These are phyloP conservation scores for Natator depressus DNA, from an alignment of 2,113 vertebrate species.

Conservation along the genomic window DNA sequence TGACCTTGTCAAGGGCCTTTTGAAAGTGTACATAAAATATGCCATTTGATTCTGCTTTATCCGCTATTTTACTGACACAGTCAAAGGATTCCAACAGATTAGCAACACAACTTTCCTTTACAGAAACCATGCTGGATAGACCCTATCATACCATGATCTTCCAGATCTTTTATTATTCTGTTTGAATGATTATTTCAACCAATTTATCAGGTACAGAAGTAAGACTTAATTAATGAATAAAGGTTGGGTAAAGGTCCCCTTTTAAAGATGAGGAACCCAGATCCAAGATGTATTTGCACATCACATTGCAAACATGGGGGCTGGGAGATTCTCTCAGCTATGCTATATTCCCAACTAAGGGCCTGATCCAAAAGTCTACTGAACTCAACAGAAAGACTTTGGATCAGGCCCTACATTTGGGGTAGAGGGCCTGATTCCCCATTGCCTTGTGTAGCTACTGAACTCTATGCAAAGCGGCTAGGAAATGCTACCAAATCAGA, in stretches of 20 bases:
- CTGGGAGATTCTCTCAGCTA: not conserved
- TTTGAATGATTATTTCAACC: not conserved
- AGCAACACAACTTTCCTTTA: not conserved
- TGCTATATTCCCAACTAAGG: not conserved
- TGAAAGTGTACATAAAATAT: not conserved
- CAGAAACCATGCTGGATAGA: not conserved
- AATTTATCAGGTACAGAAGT: not conserved
- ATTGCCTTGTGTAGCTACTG: not conserved
- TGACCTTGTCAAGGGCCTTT: not conserved
- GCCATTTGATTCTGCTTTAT: not conserved
- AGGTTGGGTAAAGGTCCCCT: not conserved
- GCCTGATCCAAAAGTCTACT: rapidly evolving
- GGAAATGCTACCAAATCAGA: not conserved
- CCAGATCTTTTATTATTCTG: not conserved
- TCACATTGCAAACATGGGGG: not conserved
- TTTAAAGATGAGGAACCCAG: not conserved
- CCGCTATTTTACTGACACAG: not conserved
- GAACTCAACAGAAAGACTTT: not conserved
- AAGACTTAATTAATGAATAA: not conserved
- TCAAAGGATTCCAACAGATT: not conserved
- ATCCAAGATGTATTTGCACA: not conserved
- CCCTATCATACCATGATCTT: not conserved
- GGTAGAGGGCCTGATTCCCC: not conserved
- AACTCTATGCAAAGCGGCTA: not conserved
- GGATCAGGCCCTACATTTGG: not conserved